Percentiles rank a stretch among this genome's conserved stretches.
These are phyloP conservation scores for Sphecodes monilicornis DNA, from an alignment of 2,888 invertebrate species.

Conservation along the genomic window DNA sequence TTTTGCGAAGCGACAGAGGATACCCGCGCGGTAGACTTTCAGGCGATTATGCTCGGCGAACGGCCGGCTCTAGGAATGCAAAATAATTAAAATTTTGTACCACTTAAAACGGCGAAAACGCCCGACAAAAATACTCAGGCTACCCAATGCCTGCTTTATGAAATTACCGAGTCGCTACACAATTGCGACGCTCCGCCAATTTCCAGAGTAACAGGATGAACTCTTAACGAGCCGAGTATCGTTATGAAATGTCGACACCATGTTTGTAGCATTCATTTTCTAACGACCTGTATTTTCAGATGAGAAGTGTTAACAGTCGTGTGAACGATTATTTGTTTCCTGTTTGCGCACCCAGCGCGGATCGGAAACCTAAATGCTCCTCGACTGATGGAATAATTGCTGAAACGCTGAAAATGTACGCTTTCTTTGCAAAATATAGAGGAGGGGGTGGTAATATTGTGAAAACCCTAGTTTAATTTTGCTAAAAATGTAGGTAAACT, in stretches of 20 bases:
- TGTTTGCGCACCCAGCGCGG: background rate
- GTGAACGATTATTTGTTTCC: background rate
- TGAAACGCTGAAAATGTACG: background rate
- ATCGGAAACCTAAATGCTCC: background rate
- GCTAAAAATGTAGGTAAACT: no score
- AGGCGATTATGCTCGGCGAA: background rate
- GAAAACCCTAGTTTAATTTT: no score
- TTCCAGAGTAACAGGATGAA: constrained; percentile 18
- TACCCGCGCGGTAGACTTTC: background rate
- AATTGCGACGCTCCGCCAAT: background rate
- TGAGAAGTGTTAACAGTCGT: background rate
- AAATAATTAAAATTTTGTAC: constrained; percentile 32
- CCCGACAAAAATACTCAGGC: background rate
- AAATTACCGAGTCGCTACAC: constrained; percentile 19
- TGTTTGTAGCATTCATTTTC: background rate
- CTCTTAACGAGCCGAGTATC: constrained; percentile 28
- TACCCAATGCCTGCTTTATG: background rate
- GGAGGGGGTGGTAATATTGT: background rate
- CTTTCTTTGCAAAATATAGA: no score
- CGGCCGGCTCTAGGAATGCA: background rate
- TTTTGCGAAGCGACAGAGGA: background rate
- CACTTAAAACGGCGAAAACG: constrained; percentile 21
- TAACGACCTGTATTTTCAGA: constrained; percentile 3
- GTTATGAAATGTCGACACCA: background rate
- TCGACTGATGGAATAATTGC: background rate